These are phyloP conservation scores for Octomys mimax DNA, from an alignment of 2,797 vertebrate species.

Conservation along the genomic window DNA sequence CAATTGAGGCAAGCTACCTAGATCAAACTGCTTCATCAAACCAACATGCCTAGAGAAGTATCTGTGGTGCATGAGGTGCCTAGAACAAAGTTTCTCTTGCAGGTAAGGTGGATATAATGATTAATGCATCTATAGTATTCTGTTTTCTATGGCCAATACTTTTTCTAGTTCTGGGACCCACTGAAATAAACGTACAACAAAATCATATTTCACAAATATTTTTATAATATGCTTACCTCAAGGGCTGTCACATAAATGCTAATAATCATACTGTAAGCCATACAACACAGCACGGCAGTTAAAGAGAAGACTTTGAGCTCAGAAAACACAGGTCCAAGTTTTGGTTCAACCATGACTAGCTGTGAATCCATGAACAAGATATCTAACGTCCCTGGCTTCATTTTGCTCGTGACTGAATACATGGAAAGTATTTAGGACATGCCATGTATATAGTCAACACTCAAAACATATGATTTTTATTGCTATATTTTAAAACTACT, in stretches of 20 bases:
- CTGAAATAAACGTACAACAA: not conserved
- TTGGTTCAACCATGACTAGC: not conserved
- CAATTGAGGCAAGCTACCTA: not conserved
- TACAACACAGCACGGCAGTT: not conserved
- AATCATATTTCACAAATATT: not conserved
- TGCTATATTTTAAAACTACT: conserved; percentile 14
- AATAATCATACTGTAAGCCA: not conserved
- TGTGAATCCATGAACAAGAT: not conserved
- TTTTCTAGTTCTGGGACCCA: not conserved
- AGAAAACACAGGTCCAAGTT: not conserved
- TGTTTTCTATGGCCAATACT: not conserved
- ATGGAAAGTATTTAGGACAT: conserved; percentile 18
- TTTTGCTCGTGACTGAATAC: not conserved
- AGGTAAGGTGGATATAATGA: not conserved
- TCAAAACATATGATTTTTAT: not conserved
- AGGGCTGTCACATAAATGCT: not conserved
- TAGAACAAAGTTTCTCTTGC: not conserved
- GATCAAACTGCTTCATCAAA: not conserved
- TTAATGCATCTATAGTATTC: not conserved
- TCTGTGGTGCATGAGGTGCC: not conserved
- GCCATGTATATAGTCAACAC: not conserved
- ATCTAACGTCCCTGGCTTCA: not conserved
- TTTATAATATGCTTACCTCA: not conserved
- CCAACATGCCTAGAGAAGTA: not conserved
- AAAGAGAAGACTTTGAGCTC: not conserved